Conservation (phyloP, 2,113 vertebrate species). For the Bostrychus sinensis region DNA sequence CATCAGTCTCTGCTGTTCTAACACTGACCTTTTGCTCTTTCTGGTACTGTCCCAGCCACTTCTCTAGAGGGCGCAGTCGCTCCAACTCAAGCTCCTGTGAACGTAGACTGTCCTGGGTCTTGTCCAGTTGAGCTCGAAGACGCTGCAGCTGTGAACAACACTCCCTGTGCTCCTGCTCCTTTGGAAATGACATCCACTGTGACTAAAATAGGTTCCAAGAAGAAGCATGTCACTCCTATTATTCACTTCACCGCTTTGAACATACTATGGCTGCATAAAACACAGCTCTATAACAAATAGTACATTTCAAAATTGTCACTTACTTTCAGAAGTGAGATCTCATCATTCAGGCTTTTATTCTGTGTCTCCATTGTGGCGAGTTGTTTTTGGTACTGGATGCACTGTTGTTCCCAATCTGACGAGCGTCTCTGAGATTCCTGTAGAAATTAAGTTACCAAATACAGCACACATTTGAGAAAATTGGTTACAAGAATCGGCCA, state of each 20-base stretch:
- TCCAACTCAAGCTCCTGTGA: slow-evolving; percentile 87
- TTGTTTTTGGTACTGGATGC: slow-evolving; percentile 86
- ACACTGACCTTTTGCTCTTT: slow-evolving; percentile 65
- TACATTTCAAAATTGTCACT: not conserved
- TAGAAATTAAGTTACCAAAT: slow-evolving; percentile 19
- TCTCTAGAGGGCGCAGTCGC: slow-evolving; percentile 80
- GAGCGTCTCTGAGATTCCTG: slow-evolving; percentile 87
- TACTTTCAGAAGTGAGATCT: slow-evolving; percentile 87
- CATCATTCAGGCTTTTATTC: slow-evolving; percentile 86
- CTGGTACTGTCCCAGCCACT: slow-evolving; percentile 78
- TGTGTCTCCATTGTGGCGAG: slow-evolving; percentile 86
- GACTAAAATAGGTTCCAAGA: slow-evolving; percentile 66
- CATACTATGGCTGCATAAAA: no score
- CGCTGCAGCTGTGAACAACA: slow-evolving; percentile 82
- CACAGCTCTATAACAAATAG: no score
- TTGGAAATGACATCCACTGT: slow-evolving; percentile 73
- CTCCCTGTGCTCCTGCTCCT: slow-evolving; percentile 81
- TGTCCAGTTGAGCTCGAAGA: slow-evolving; percentile 81
- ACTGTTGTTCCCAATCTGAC: slow-evolving; percentile 89
- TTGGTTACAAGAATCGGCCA: not conserved
- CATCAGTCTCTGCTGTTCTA: not conserved
- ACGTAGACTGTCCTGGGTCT: slow-evolving; percentile 81
- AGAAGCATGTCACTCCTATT: no score
- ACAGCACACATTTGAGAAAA: not conserved
- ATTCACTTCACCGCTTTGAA: not conserved